A percentile compares a stretch with the other conserved stretches of the same genome.
Conservation (phyloP, 1,140 invertebrate genomes). For the Cydia fagiglandana region DNA sequence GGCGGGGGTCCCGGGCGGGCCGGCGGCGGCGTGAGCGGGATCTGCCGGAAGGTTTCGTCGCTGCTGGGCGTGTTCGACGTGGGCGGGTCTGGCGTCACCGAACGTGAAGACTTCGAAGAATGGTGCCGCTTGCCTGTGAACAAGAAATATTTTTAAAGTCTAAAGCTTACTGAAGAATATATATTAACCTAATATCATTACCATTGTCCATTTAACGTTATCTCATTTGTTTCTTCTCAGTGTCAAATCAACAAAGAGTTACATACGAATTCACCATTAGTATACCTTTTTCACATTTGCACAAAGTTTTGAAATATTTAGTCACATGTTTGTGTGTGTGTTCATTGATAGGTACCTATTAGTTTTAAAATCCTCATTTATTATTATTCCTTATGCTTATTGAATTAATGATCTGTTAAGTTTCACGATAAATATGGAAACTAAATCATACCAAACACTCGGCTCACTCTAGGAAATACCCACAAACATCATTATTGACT, state of each 20-base stretch:
- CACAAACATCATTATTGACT: neutral
- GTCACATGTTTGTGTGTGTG: neutral
- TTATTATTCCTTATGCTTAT: too few relatives aligned
- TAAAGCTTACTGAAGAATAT: neutral
- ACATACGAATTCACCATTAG: too few relatives aligned
- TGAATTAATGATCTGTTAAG: neutral
- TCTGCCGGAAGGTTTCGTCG: slow-evolving; percentile 56
- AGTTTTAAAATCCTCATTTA: neutral
- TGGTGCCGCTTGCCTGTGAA: slow-evolving; percentile 69
- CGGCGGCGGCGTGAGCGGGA: slow-evolving; percentile 62
- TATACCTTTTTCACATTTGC: too few relatives aligned
- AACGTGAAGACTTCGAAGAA: slow-evolving; percentile 63
- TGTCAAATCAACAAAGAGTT: neutral
- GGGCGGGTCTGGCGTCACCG: slow-evolving; percentile 57
- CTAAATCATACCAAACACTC: neutral
- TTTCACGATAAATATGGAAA: neutral
- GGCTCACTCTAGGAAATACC: neutral
- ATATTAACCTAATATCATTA: neutral
- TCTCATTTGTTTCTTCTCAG: too few relatives aligned
- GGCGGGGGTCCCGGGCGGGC: slow-evolving; percentile 61
- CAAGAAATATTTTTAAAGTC: neutral
- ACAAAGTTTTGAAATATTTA: too few relatives aligned
- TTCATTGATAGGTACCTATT: neutral
- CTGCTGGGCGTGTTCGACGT: slow-evolving; percentile 46
- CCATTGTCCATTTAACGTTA: neutral